Evolutionary conservation across 2,113 vertebrate species (phyloP).

Genomic region (Ammodytes dubius): DNA sequence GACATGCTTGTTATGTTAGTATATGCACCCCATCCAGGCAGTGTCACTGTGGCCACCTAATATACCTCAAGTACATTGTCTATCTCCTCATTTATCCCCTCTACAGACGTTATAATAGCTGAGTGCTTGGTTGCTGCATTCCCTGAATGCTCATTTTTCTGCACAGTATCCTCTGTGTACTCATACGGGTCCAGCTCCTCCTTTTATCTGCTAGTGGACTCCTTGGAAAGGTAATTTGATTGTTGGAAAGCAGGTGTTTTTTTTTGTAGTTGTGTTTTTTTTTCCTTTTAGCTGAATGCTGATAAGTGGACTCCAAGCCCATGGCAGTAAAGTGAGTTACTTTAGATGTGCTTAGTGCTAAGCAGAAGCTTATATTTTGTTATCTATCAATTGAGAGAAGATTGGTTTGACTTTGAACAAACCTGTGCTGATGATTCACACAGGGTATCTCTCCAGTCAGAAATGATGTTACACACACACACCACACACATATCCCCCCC

Average conservation of each 20-base stretch:
- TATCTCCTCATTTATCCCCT: conserved; percentile 55
- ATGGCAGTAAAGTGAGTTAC: conserved; percentile 56
- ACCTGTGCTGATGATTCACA: conserved; percentile 40
- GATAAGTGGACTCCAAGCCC: conserved; percentile 71
- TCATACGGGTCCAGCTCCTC: conserved; percentile 53
- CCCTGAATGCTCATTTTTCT: conserved; percentile 71
- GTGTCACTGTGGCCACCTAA: conserved; percentile 28
- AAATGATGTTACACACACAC: conserved; percentile 3
- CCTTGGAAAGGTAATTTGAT: conserved; percentile 76
- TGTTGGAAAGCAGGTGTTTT: conserved; percentile 82
- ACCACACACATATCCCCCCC: too few relatives aligned
- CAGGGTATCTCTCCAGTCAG: conserved; percentile 4
- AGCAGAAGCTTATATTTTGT: conserved; percentile 24
- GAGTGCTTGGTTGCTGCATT: conserved; percentile 58
- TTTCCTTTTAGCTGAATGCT: conserved; percentile 64
- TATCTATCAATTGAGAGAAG: conserved; percentile 60
- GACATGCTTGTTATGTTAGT: neutral
- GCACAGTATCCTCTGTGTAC: conserved; percentile 67
- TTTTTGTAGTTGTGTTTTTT: too few relatives aligned
- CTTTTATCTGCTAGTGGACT: conserved; percentile 58
- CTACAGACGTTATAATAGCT: conserved; percentile 72
- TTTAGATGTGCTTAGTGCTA: conserved; percentile 56
- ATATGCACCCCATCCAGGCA: conserved; percentile 1
- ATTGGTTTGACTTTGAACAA: conserved; percentile 60
- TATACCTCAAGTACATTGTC: conserved; percentile 38